A percentile compares a stretch with the other conserved stretches of the same genome.
Evolutionary conservation across 2,113 vertebrate species (phyloP).

Genomic region (Leucoraja erinaceus): DNA sequence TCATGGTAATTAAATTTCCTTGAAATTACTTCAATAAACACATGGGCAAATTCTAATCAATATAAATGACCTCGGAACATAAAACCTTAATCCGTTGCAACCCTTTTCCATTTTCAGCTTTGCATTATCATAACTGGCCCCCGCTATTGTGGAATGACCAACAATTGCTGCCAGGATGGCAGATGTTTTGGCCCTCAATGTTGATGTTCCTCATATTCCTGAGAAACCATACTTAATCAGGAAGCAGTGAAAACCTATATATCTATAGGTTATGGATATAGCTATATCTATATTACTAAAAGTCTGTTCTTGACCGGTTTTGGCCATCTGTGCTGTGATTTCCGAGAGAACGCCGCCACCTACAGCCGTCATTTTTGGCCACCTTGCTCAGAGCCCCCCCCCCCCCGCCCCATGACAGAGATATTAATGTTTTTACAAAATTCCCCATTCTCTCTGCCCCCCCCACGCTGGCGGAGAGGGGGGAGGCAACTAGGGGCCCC

Average conservation of each 20-base stretch:
- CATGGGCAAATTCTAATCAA: conserved; percentile 12
- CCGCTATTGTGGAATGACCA: not conserved
- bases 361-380: too few species aligned
- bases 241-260: not conserved
- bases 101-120: conserved; percentile 15
- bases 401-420: too few species aligned
- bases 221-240: not conserved
- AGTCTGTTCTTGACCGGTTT: too few species aligned
- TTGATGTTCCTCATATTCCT: not conserved
- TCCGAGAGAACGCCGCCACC: too few species aligned
- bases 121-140: not conserved
- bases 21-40: conserved; percentile 21
- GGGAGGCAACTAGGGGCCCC: too few species aligned
- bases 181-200: not conserved
- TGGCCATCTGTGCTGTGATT: too few species aligned
- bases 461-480: too few species aligned
- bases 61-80: conserved; percentile 5
- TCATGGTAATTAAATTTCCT: conserved; percentile 3
- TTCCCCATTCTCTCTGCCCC: too few species aligned
- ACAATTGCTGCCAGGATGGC: not conserved
- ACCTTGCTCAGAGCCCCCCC: too few species aligned
- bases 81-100: not conserved
- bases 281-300: too few species aligned
- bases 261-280: not conserved
- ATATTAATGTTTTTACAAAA: too few species aligned